These are phyloP conservation scores for Biston betularia DNA, from an alignment of 2,888 invertebrate genomes.

Conservation along the genomic window DNA sequence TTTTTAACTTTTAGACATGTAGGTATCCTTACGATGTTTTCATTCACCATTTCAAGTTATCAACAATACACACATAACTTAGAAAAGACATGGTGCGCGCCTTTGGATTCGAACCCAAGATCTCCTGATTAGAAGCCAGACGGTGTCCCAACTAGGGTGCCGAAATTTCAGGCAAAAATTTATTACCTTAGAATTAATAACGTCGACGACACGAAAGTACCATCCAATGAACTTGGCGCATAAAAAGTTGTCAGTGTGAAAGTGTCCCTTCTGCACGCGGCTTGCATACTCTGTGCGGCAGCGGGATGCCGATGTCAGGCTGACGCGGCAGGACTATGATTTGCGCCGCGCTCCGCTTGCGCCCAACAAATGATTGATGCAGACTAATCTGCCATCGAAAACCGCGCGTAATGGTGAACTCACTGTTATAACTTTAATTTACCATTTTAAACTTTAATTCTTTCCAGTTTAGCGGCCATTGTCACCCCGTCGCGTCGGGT, in stretches of 20 bases:
- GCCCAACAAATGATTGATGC: slow-evolving; percentile 76
- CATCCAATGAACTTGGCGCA: too few species aligned
- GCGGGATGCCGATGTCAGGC: slow-evolving; percentile 78
- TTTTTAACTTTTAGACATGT: too few species aligned
- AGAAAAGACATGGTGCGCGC: too few species aligned
- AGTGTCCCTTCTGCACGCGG: slow-evolving; percentile 13
- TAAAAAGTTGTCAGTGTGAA: not conserved
- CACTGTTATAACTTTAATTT: slow-evolving; percentile 49
- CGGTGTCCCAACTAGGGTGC: too few species aligned
- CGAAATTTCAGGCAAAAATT: too few species aligned
- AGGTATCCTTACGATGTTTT: too few species aligned
- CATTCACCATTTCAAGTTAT: too few species aligned
- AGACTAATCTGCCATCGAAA: slow-evolving; percentile 74
- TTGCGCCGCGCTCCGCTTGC: slow-evolving; percentile 81
- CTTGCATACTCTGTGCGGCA: slow-evolving; percentile 32
- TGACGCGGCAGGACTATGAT: slow-evolving; percentile 82
- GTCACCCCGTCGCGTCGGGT: slow-evolving; percentile 43
- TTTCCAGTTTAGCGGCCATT: slow-evolving; percentile 52
- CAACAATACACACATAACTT: too few species aligned
- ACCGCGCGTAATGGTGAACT: slow-evolving; percentile 69
- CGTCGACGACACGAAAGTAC: too few species aligned
- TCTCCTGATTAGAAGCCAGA: too few species aligned
- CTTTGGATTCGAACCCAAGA: too few species aligned
- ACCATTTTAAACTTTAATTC: slow-evolving; percentile 60
- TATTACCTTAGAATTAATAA: too few species aligned